A percentile compares a stretch with the other conserved stretches of the same genome.
Evolutionary conservation across 2,113 vertebrate genomes (phyloP).

Genomic region (Lagopus muta): DNA sequence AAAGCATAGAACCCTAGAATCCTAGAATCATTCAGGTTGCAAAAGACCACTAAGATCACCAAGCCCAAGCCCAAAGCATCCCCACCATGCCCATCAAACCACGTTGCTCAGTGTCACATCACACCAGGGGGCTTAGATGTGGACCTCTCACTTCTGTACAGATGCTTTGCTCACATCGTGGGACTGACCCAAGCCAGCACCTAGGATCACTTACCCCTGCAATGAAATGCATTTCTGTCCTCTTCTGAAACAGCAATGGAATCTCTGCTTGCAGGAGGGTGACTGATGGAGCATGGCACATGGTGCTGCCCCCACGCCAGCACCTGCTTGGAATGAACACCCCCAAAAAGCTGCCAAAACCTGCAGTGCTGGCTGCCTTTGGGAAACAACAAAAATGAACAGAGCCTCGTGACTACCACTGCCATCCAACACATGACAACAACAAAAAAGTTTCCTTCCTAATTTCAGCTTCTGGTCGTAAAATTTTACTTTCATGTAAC

Average conservation of each 20-base stretch:
- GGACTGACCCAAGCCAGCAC: background rate
- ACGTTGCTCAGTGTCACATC: too few relatives aligned
- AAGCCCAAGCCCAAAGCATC: too few relatives aligned
- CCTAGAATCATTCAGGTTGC: too few relatives aligned
- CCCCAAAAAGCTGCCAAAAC: background rate
- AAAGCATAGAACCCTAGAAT: background rate
- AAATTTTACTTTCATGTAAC: conserved; percentile 64
- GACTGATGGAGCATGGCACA: background rate
- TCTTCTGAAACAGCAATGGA: background rate
- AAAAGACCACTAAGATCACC: too few relatives aligned
- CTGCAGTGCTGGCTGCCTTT: background rate
- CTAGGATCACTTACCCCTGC: background rate
- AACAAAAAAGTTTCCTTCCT: conserved; percentile 24
- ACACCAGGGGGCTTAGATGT: background rate
- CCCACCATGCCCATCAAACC: too few relatives aligned
- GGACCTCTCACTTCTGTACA: background rate
- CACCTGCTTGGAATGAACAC: conserved; percentile 9
- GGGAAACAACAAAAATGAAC: background rate
- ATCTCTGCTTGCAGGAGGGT: background rate
- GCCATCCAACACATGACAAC: background rate
- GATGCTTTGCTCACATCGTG: background rate
- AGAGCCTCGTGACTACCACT: background rate
- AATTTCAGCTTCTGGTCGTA: conserved; percentile 66
- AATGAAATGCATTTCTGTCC: accelerated
- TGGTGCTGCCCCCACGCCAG: background rate